Evolutionary conservation across 1,140 invertebrate genomes (phyloP), one percentile per base, ranked within the genome.

Genomic region (Ganaspis sp.): DNA sequence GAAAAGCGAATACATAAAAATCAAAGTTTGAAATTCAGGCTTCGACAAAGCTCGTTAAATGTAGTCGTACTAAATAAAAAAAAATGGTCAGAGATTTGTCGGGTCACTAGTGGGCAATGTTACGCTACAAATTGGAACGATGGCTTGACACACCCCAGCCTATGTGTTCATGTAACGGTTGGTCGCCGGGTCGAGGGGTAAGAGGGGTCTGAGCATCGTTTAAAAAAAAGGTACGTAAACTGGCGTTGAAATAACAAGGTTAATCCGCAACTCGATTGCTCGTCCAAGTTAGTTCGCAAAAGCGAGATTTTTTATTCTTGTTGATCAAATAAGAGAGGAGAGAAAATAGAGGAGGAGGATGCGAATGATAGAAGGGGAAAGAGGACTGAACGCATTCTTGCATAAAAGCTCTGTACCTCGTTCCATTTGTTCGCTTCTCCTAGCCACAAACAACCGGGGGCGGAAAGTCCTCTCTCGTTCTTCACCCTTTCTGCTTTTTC

Each of bases 381-480:
- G 26, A 34, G 58, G 58, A 34, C 58, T 53, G 73, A 53, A 45
- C 53, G 76, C 81, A 82, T 82, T 78, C 77, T 45, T 29, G 78
- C 34, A 72, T 84, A 80, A 85, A 84, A 84, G 82, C 71, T 54
- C 71, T 37, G 42, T 38, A 37, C 15, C 78, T 72, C 76, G 84
- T 85, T 84, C 83, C 82, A 85, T 85, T 85, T 81, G 81, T 72
- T 45, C 75, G 54, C 34, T 69, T 72, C 21, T 78, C 73, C 76
- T 76, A 75, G 74, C 72, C 75, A 38, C 80, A 80, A 85, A 84
- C 82, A 84, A 84, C 78, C 45, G 34, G 5, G 11, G 54, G 54
- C 54, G 54, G 54, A 58, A 58, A 58, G 54, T 58, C 54, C 54
- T 58, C 23, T 58, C 29, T 58, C 72, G 53, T 73, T 74, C 73